Conservation (phyloP, 2,797 vertebrate species). For the Mycteria americana region DNA sequence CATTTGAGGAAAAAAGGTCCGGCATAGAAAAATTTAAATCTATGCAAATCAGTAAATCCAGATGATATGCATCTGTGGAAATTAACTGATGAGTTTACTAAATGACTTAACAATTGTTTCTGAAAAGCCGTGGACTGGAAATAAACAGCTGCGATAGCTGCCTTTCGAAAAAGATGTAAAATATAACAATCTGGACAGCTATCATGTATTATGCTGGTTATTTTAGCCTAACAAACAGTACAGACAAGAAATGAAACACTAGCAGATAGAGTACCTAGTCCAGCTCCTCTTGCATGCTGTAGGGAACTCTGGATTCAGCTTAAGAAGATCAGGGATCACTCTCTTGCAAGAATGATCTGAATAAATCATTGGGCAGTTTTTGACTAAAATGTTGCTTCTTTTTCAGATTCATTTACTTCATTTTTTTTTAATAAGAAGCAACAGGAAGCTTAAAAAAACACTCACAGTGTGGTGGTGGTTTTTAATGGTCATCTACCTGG, state of each 20-base stretch:
- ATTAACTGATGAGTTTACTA: constrained; percentile 50
- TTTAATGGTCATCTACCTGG: not conserved
- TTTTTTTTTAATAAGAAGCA: not conserved
- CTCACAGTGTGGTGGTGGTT: not conserved
- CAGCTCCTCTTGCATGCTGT: not conserved
- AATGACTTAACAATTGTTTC: constrained; percentile 52
- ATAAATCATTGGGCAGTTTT: not conserved
- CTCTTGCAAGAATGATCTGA: not conserved
- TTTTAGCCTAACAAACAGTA: not conserved
- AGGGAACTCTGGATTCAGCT: not conserved
- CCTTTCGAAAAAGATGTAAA: constrained; percentile 20
- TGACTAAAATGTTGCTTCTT: not conserved
- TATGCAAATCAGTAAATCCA: constrained; percentile 43
- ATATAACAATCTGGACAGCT: constrained; percentile 22
- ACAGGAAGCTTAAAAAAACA: not conserved
- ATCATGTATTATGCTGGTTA: not conserved
- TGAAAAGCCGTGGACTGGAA: constrained; percentile 38
- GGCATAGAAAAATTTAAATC: not conserved
- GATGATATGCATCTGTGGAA: constrained; percentile 45
- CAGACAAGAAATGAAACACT: not conserved
- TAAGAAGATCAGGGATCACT: not conserved
- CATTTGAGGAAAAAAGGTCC: not conserved
- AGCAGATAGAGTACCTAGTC: not conserved
- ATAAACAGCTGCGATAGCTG: constrained; percentile 29
- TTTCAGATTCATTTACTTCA: not conserved